Evolutionary conservation across 1,140 invertebrate species (phyloP).

Genomic region (Agrypnia vestita): DNA sequence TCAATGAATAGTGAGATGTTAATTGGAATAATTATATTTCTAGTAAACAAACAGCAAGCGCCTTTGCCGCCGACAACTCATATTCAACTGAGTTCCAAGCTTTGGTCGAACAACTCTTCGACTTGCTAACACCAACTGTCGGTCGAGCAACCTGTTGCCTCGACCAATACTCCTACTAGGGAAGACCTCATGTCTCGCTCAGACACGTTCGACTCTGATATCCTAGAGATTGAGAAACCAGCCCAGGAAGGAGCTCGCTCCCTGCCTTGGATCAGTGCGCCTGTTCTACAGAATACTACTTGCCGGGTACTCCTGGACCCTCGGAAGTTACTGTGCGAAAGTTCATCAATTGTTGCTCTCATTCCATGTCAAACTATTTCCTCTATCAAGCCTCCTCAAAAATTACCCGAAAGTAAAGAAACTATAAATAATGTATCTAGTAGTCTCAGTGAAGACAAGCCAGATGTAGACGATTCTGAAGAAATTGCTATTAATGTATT

Average conservation of each 20-base stretch:
- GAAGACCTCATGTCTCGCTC: constrained; percentile 56
- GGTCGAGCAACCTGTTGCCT: constrained; percentile 54
- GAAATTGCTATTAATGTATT: constrained; percentile 49
- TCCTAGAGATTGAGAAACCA: constrained; percentile 28
- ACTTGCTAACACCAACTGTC: constrained; percentile 60
- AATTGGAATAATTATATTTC: constrained; percentile 2
- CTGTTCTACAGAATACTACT: constrained; percentile 57
- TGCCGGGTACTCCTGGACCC: constrained; percentile 56
- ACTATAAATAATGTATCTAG: constrained; percentile 24
- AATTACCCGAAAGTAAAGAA: constrained; percentile 4
- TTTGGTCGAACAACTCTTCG: constrained; percentile 56
- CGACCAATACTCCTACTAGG: constrained; percentile 21
- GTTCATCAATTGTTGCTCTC: constrained; percentile 58
- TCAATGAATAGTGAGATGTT: neutral
- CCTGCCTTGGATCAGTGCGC: constrained; percentile 59
- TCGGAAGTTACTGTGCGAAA: constrained; percentile 57
- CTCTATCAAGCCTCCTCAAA: neutral
- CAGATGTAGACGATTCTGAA: constrained; percentile 18
- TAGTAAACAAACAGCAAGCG: constrained; percentile 60
- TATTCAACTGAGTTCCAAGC: constrained; percentile 54
- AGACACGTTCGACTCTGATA: constrained; percentile 49
- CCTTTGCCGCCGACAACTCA: constrained; percentile 56
- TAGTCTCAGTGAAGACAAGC: constrained; percentile 20
- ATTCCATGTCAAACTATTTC: constrained; percentile 55
- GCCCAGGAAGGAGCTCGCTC: constrained; percentile 11